phyloP scores from a whole-genome alignment of 2,797 vertebrate genomes.

The Spinibarbus caldwelli region DNA sequence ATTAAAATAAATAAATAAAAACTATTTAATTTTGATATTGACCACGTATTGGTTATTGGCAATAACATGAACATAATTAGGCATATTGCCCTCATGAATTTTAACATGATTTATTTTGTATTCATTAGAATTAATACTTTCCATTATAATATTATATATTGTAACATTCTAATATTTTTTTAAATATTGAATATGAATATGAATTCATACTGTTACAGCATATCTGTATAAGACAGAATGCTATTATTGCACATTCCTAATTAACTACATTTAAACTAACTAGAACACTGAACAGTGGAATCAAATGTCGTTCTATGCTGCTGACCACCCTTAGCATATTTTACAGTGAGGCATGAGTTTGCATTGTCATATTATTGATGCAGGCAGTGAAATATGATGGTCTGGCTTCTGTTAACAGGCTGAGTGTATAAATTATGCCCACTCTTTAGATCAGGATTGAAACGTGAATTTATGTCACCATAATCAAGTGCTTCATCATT shows the following conservation, averaged over 20 bases:
- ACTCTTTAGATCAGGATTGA: neutral
- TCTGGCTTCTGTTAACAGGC: neutral
- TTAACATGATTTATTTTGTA: neutral
- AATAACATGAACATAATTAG: neutral
- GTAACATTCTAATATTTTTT: neutral
- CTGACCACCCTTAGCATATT: neutral
- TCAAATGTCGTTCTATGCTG: neutral
- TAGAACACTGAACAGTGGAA: neutral
- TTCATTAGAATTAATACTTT: neutral
- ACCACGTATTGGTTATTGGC: neutral
- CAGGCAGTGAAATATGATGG: conserved; percentile 34
- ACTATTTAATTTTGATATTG: neutral
- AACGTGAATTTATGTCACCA: neutral
- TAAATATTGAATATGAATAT: neutral
- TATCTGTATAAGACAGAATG: neutral
- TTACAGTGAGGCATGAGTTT: conserved; percentile 36
- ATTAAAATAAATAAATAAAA: too few species aligned
- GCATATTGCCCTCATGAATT: neutral
- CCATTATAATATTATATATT: neutral
- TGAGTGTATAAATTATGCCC: conserved; percentile 13
- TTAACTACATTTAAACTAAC: neutral
- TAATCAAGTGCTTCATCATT: neutral
- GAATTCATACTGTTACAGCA: neutral
- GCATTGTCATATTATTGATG: conserved; percentile 32
- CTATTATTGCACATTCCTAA: neutral